Percentiles rank a stretch among this genome's conserved stretches.
Evolutionary conservation across 1,140 invertebrate species (phyloP).

Genomic region (Drosophila nannoptera): DNA sequence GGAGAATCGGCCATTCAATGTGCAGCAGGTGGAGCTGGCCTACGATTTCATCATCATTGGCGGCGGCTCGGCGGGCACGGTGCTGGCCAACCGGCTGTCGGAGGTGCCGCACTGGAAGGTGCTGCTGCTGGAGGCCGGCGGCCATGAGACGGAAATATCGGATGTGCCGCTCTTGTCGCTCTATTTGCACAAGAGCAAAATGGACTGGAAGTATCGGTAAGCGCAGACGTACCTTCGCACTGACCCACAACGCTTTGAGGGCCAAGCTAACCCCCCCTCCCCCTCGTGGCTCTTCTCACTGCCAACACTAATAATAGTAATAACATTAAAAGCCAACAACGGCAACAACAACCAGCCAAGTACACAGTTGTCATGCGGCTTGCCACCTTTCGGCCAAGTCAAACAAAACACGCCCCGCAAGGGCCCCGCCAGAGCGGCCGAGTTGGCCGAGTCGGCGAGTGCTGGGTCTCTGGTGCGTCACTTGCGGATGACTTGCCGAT

Average conservation of each 20-base stretch:
- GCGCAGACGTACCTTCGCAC: slow-evolving; percentile 51
- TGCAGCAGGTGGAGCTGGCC: slow-evolving; percentile 82
- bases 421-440: no score
- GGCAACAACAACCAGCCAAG: slow-evolving; percentile 16
- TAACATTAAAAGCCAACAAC: not conserved
- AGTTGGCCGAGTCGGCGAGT: not conserved
- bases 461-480: slow-evolving; percentile 28
- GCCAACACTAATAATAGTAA: not conserved
- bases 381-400: slow-evolving; percentile 42
- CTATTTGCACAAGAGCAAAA: slow-evolving; percentile 92
- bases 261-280: not conserved
- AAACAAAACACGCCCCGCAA: slow-evolving; percentile 29
- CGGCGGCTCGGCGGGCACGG: slow-evolving; percentile 91
- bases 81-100: slow-evolving; percentile 90
- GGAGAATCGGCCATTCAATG: slow-evolving; percentile 88
- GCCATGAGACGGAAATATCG: slow-evolving; percentile 89
- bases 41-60: slow-evolving; percentile 92
- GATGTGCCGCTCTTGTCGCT: slow-evolving; percentile 90
- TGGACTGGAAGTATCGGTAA: slow-evolving; percentile 95
- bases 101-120: slow-evolving; percentile 89
- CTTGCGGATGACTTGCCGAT: slow-evolving; percentile 26
- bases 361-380: slow-evolving; percentile 39
- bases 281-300: no score
- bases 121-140: slow-evolving; percentile 92
- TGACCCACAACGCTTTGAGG: slow-evolving; percentile 37